Evolutionary conservation across 2,113 vertebrate species (phyloP), one percentile per base, ranked within the genome.

Genomic region (Cervus canadensis): DNA sequence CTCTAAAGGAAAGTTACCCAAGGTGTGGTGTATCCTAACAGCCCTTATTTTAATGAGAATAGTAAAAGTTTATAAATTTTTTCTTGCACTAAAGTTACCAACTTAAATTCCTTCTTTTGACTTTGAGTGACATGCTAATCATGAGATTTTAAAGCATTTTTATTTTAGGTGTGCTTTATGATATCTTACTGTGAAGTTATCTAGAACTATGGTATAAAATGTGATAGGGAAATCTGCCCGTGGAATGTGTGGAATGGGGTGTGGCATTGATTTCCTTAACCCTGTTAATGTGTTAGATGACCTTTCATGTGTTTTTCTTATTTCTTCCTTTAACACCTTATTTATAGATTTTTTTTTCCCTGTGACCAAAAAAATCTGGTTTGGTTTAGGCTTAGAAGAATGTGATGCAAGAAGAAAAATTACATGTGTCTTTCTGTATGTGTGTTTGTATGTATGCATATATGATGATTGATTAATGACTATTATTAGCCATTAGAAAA

Each of bases 371-470:
- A 82, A 97, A 95, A 76, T 88, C 40, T 96, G 85, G n/a, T 94
- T 96, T 91, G 52, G 89, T 93, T 96, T 95, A 94, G 48, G 78
- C 76, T 94, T 94, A 52, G 26, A 95, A 94, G 52, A 97, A 50
- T 90, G 43, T 91, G 50, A 78, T 93, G 40, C 9, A 87, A 28
- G 23, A 91, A 95, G 88, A 97, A 95, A 95, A 98, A 95, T 85
- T 19, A 50, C 52, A 81, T 67, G 4, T 88, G 89, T 93, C 79
- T 64, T 91, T 95, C 28, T 91, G 28, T 74, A 40, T 93, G 36
- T 93, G 19, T 92, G 91, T 96, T 97, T 95, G 40, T 97, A 78
- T 71, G n/a, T 87, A 57, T 89, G 50, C 74, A 54, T 79, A 4
- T 88, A 71, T 81, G 81, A 33, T 85, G 64, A 96, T 83, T 94